Base-by-base conservation (phyloP, 2,797 vertebrate species). In the Pelodytes ibericus region DNA sequence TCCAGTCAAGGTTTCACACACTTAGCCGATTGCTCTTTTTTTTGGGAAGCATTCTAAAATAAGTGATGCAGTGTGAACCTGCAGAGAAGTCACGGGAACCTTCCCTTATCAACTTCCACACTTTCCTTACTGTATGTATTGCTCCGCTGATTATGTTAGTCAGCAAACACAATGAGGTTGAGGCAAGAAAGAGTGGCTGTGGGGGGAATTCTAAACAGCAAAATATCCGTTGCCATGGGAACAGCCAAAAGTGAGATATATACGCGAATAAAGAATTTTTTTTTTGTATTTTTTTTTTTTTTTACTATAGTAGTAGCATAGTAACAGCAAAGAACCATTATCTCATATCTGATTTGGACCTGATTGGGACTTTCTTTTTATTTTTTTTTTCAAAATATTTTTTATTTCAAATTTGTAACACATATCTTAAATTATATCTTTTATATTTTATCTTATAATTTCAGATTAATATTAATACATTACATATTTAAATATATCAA, bases 101-200 rank as follows among this genome's bases (percentile, higher is more conserved):
- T 16, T 59, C 33, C 72, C 72, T 67, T 67, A 67, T 67, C 53
- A 47, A 49, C 63, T 59, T 62, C 63, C 25, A 59, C 56, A 47
- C 39, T 57, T 26, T 69, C 15, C 20, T 16, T 2, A 47, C 51
- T 58, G 26, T 65, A 65, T 64, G 65, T 65, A 53, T 44, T 62
- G 74, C 74, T 57, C 49, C 25, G 67, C 36, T 59, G 67, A 47
- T 69, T 56, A 60, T 71, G 33, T 71, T 77, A 77, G 68, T 77
- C 75, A 58, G 68, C 75, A 77, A 77, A 77, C 75, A 77, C 22
- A 27, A 60, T 36, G 73, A 20, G 73, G 66, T 63, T 70, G 57
- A 61, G 16, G 22, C 24, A 33, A 70, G 58, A 66, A 59, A 41
- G 8, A 49, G 47, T n/a, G n/a, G n/a, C 31, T 53, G 15, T 49